Conservation (phyloP, 2,888 invertebrate species). For the Hydrotaea diabolus region DNA sequence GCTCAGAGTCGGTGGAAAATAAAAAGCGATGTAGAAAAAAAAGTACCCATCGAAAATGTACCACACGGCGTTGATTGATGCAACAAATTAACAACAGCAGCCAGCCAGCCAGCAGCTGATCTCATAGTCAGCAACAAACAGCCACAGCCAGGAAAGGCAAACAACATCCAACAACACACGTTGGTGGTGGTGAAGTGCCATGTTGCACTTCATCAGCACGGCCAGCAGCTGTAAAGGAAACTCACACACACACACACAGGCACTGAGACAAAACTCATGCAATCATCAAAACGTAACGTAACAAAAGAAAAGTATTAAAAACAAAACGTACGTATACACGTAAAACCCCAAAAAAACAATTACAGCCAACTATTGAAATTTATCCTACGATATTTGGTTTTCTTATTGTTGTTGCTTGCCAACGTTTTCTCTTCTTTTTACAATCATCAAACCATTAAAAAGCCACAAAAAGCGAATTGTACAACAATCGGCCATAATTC, state of each 20-base stretch:
- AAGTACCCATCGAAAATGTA: background rate
- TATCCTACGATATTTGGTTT: background rate
- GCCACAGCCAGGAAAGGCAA: background rate
- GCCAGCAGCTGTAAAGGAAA: background rate
- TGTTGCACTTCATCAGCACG: conserved; percentile 10
- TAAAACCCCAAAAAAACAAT: background rate
- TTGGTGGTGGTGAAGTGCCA: conserved; percentile 8
- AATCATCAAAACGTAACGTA: background rate
- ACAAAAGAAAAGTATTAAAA: background rate
- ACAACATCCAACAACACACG: too few species aligned
- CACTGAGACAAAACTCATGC: background rate
- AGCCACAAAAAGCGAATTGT: conserved; percentile 2
- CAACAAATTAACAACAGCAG: conserved; percentile 1
- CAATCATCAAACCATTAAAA: background rate
- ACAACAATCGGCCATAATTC: background rate
- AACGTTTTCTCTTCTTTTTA: too few species aligned
- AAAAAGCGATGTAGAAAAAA: too few species aligned
- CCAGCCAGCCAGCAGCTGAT: too few species aligned
- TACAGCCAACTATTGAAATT: background rate
- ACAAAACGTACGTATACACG: background rate
- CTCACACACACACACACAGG: background rate
- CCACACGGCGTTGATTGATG: background rate
- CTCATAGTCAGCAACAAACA: too few species aligned
- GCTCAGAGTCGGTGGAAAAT: too few species aligned
- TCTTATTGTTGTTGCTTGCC: too few species aligned